These are phyloP conservation scores for Myiotriccus ornatus DNA, from an alignment of 2,797 vertebrate genomes.

Conservation along the genomic window DNA sequence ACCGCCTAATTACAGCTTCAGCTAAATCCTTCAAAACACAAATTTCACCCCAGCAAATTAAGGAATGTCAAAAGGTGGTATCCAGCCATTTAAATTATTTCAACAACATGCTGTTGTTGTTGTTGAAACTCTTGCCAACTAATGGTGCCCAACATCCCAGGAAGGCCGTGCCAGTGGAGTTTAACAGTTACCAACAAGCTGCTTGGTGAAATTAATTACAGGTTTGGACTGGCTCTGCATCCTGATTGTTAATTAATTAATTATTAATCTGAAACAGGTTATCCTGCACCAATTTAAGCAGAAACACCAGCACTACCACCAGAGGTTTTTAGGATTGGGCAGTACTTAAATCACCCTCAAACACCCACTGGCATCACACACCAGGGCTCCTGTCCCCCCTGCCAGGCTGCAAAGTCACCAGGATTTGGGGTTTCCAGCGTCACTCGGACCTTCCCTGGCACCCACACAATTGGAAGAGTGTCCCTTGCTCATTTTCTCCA, in stretches of 20 bases:
- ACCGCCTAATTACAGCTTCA: not conserved
- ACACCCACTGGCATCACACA: rapidly evolving
- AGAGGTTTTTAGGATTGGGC: not conserved
- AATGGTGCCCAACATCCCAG: not conserved
- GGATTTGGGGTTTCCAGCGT: not conserved
- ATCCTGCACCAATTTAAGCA: not conserved
- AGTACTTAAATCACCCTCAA: not conserved
- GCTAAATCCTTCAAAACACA: not conserved
- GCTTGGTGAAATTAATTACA: not conserved
- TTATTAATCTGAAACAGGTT: not conserved
- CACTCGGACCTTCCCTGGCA: not conserved
- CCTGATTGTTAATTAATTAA: not conserved
- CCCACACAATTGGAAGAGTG: rapidly evolving
- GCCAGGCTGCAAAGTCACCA: rapidly evolving
- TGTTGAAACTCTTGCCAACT: not conserved
- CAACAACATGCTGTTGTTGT: rapidly evolving
- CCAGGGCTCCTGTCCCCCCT: rapidly evolving
- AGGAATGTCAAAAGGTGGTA: not conserved
- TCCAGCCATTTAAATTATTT: not conserved
- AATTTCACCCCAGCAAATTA: not conserved
- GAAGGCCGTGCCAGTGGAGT: not conserved
- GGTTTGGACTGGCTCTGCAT: not conserved
- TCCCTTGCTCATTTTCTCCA: not conserved
- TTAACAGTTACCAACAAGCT: not conserved
- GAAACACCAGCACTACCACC: not conserved